Base-by-base conservation (phyloP, 1,140 invertebrate species). In the Maconellicoccus hirsutus region DNA sequence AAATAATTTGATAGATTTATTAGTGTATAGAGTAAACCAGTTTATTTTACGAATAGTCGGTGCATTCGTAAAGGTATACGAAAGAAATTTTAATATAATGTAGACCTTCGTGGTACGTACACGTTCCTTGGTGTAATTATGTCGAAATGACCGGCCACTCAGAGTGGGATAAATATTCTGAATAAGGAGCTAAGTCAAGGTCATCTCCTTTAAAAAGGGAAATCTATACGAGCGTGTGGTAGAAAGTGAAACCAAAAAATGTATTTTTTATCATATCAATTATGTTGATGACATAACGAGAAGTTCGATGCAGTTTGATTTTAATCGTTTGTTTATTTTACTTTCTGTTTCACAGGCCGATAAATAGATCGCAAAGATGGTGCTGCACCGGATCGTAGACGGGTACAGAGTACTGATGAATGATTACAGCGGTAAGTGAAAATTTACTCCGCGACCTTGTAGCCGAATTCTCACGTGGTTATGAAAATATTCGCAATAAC, bases 361-460 rank as follows among this genome's bases (percentile, higher is more conserved):
- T 33, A 33, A 52, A 52, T 52, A 52, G n/a, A 52, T 52, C 61
- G 61, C 25, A 1, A 66, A 66, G 25, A 66, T 66, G 61, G 61
- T 72, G 69, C 23, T 66, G 16, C 25, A 22, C 38, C 19, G 14
- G 4, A 69, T 87, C 70, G 80, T 87, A 73, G 82, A 86, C 78
- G 85, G 86, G 78, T 92, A 91, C 77, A 82, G 83, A 78, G 87
- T 91, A 77, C 82, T 91, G 70, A 86, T 92, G 84, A 86, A 89
- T 76, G 89, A 89, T 76, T 86, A 86, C 80, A 87, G 89, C 77
- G 90, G 90, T 91, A 82, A 87, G 87, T 84, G n/a, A 16, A 66
- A 39, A 59, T 29, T 71, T 61, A 59, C 12, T 61, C 6, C 29
- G 29, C 42, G 42, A 52, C 29, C 29, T 33, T 52, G 42, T 19